These are phyloP conservation scores for Athetis lepigone DNA, from an alignment of 2,888 invertebrate genomes.

Conservation along the genomic window DNA sequence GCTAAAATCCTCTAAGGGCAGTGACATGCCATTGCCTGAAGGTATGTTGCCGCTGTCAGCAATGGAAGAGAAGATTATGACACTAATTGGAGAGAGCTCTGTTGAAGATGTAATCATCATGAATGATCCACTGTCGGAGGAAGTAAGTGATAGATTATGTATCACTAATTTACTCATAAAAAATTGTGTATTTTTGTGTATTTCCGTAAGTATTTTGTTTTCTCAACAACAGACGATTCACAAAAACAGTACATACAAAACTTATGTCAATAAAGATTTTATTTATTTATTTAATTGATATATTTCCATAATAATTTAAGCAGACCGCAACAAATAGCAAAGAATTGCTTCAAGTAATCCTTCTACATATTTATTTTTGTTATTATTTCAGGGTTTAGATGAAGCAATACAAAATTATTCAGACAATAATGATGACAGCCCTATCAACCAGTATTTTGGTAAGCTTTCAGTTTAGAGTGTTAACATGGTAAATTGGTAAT, in stretches of 20 bases:
- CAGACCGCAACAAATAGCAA: no score
- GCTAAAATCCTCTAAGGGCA: constrained; percentile 71
- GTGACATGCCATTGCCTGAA: constrained; percentile 68
- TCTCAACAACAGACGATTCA: no score
- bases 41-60: constrained; percentile 68
- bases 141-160: constrained; percentile 48
- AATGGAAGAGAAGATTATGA: constrained; percentile 75
- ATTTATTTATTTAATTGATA: no score
- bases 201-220: no score
- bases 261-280: no score
- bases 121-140: constrained; percentile 74
- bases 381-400: constrained; percentile 63
- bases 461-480: constrained; percentile 39
- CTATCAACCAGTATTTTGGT: constrained; percentile 62
- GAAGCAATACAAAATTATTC: constrained; percentile 62
- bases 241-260: no score
- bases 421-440: constrained; percentile 54
- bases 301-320: no score
- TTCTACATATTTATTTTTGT: not conserved
- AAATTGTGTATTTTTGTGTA: no score
- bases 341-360: not conserved
- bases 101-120: constrained; percentile 74
- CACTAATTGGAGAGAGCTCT: constrained; percentile 74
- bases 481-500: no score
- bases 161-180: no score